Conservation (phyloP, 2,113 vertebrate genomes). For the Grantiella picta region DNA sequence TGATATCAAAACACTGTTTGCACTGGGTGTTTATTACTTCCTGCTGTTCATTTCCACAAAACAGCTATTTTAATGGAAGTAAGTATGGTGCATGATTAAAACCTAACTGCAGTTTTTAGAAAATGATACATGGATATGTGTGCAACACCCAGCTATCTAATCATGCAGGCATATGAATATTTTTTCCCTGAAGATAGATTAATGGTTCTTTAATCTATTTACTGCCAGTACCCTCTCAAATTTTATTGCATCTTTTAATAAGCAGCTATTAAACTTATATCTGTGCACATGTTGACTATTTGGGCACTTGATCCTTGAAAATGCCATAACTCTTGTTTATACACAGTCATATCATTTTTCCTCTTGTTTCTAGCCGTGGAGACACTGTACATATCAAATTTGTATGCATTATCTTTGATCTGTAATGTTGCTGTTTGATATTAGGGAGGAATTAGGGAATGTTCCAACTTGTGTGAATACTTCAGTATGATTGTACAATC, state of each 20-base stretch:
- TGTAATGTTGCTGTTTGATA: slow-evolving; percentile 7
- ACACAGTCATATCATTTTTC: slow-evolving; percentile 31
- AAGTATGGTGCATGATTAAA: not conserved
- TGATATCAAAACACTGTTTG: not conserved
- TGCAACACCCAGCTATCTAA: not conserved
- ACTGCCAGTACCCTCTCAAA: slow-evolving; percentile 28
- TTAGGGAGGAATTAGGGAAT: slow-evolving; percentile 27
- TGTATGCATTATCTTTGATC: slow-evolving; percentile 47
- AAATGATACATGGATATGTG: not conserved
- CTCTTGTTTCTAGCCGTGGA: not conserved
- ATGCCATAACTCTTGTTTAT: slow-evolving; percentile 41
- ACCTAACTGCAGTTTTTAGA: not conserved
- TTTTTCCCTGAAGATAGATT: slow-evolving; percentile 35
- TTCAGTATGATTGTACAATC: not conserved
- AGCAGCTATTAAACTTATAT: slow-evolving; percentile 6
- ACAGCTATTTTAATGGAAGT: not conserved
- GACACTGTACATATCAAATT: slow-evolving; percentile 32
- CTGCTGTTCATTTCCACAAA: slow-evolving; percentile 10
- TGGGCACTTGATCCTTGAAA: slow-evolving; percentile 38
- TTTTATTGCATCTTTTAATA: slow-evolving; percentile 62
- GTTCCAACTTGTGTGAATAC: not conserved
- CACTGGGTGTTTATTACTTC: slow-evolving; percentile 8
- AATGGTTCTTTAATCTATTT: slow-evolving; percentile 53
- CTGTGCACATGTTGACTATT: slow-evolving; percentile 31
- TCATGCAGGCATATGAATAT: not conserved